Percentiles rank a stretch among this genome's conserved stretches.
These are phyloP conservation scores for Lepeophtheirus nordmannii DNA, from an alignment of 2,888 invertebrate species.

Conservation along the genomic window DNA sequence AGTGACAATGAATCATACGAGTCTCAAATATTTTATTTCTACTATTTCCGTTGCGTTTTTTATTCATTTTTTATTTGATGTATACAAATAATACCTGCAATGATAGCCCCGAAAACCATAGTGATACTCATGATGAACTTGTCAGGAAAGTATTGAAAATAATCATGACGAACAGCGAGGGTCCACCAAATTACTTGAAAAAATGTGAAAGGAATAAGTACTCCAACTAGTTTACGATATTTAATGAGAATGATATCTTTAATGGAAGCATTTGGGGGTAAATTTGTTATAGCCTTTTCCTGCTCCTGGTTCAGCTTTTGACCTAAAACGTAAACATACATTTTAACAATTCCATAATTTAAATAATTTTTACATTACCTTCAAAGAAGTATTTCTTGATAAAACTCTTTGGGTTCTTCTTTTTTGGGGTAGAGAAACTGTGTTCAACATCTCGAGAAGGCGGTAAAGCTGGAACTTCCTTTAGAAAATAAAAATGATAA, in stretches of 20 bases:
- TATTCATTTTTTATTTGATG: too few species aligned
- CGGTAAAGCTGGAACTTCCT: neutral
- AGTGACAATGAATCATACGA: neutral
- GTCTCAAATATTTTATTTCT: too few species aligned
- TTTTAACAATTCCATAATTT: too few species aligned
- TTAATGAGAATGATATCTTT: constrained; percentile 15
- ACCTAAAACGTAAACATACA: neutral
- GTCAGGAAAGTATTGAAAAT: constrained; percentile 18
- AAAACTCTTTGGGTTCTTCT: neutral
- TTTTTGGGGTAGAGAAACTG: neutral
- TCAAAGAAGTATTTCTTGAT: constrained; percentile 20
- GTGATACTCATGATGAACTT: constrained; percentile 19
- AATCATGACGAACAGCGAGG: constrained; percentile 9
- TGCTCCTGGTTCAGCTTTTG: constrained; percentile 18
- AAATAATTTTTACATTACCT: too few species aligned
- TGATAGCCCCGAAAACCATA: constrained; percentile 23
- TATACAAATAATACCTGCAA: constrained; percentile 24
- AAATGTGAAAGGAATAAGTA: constrained; percentile 20
- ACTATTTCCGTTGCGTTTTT: too few species aligned
- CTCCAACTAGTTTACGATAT: constrained; percentile 16
- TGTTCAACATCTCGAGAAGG: neutral
- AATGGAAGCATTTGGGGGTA: constrained; percentile 3
- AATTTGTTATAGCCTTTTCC: constrained; percentile 11
- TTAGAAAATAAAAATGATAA: too few species aligned
- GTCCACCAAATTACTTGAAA: constrained; percentile 21